phyloP scores from a whole-genome alignment of 1,140 invertebrate genomes.

The Drosophila littoralis region DNA sequence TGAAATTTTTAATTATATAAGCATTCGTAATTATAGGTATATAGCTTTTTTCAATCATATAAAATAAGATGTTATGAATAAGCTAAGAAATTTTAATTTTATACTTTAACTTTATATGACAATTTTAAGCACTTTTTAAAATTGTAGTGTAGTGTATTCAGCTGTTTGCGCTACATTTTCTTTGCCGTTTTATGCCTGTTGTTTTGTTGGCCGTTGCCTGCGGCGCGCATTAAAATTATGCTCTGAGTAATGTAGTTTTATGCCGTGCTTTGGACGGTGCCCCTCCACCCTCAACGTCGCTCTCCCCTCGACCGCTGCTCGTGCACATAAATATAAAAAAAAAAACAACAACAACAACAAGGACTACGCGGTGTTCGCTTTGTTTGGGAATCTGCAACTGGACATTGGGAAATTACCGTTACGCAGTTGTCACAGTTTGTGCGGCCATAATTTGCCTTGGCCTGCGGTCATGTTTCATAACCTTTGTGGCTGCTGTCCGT shows the following conservation, averaged over 20 bases:
- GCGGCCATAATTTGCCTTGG: slow-evolving; percentile 66
- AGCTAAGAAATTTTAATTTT: background rate
- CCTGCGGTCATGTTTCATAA: slow-evolving; percentile 70
- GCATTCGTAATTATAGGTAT: no score
- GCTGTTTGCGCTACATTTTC: background rate
- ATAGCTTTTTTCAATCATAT: no score
- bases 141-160: slow-evolving; percentile 26
- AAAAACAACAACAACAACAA: background rate
- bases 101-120: background rate
- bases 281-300: background rate
- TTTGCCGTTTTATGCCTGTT: slow-evolving; percentile 58
- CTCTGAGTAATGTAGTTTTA: slow-evolving; percentile 70
- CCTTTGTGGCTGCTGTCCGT: slow-evolving; percentile 39
- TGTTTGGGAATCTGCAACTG: slow-evolving; percentile 48
- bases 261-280: slow-evolving; percentile 43
- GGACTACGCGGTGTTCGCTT: slow-evolving; percentile 54
- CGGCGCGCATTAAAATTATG: slow-evolving; percentile 77
- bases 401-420: slow-evolving; percentile 80
- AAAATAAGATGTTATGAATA: no score
- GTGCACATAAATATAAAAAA: slow-evolving; percentile 66
- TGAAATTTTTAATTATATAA: no score
- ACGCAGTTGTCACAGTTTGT: slow-evolving; percentile 72
- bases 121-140: background rate
- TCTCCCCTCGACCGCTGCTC: background rate
- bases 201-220: slow-evolving; percentile 58